Evolutionary conservation across 2,113 vertebrate species (phyloP), one percentile per base, ranked within the genome.

Genomic region (Agapornis roseicollis): DNA sequence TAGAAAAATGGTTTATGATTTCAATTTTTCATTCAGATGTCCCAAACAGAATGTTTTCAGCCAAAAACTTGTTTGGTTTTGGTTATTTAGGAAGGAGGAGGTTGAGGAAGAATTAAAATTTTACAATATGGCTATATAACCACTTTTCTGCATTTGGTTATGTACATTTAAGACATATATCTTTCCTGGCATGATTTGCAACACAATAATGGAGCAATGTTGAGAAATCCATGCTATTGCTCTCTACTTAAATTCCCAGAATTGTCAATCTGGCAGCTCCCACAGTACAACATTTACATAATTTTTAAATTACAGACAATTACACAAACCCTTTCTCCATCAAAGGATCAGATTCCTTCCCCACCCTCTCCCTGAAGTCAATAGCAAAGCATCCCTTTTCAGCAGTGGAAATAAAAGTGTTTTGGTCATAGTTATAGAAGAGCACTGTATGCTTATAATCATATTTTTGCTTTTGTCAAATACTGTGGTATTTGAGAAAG

Each of bases 361-460:
- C 92, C 94, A 80, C 93, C 91, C 94, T 92, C n/a, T 14, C 96
- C 82, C 94, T 80, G 88, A 96, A 96, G 91, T 95, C 91, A 96
- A 88, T 12, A 88, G 74, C n/a, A 81, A 63, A 89, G 39, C 2
- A 5, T 61, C 79, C 33, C 85, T 91, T 91, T 80, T 68, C 58
- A 56, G 46, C 87, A 70, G 28, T 80, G 76, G 69, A 78, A 74
- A 93, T 37, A 90, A 70, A 74, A 89, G 13, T 66, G 37, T 12
- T 68, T 83, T 66, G 37, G 9, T 82, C 80, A 20, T 20, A 9
- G 17, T 85, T 66, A 44, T 9, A 41, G 78, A 80, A 37, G 39
- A 88, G 23, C 17, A 39, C 20, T 31, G 7, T 39, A 8, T 33
- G 44, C 31, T 71, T 80, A 78, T 73, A 95, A 90, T 80, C 0